Conservation (phyloP, 2,888 invertebrate genomes). For the Cerastis leucographa region DNA sequence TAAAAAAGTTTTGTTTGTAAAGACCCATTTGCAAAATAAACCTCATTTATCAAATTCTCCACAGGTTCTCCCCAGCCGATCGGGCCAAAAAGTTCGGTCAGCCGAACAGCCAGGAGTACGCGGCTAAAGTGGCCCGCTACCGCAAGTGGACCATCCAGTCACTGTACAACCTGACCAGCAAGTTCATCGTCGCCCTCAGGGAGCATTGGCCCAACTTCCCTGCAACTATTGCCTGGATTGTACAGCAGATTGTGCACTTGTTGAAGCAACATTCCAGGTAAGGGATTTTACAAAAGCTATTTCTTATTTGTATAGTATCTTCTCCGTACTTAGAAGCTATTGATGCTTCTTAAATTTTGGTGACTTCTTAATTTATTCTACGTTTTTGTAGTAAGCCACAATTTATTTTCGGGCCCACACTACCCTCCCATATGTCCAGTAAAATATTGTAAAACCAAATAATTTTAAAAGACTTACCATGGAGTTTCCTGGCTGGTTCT, state of each 20-base stretch:
- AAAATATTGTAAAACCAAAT: too few species aligned
- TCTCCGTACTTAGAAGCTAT: neutral
- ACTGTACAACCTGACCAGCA: constrained; percentile 94
- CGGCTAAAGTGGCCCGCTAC: constrained; percentile 94
- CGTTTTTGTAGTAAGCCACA: too few species aligned
- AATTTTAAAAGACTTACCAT: too few species aligned
- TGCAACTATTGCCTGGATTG: constrained; percentile 96
- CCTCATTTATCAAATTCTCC: too few species aligned
- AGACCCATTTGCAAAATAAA: too few species aligned
- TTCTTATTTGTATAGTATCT: neutral
- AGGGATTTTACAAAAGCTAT: neutral
- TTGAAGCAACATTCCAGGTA: constrained; percentile 87
- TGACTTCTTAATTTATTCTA: too few species aligned
- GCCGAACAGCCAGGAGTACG: constrained; percentile 93
- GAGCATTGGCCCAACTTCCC: constrained; percentile 98
- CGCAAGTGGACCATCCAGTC: constrained; percentile 95
- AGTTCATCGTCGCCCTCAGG: constrained; percentile 95
- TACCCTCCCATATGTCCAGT: too few species aligned
- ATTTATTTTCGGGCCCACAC: too few species aligned
- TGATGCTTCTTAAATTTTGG: too few species aligned
- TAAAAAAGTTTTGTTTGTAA: too few species aligned
- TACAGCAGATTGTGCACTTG: constrained; percentile 94
- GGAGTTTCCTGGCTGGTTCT: too few species aligned
- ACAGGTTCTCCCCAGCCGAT: constrained; percentile 83
- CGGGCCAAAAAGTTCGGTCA: constrained; percentile 94